A percentile compares a stretch with the other conserved stretches of the same genome.
Evolutionary conservation across 2,797 vertebrate species (phyloP).

Genomic region (Valencia hispanica): DNA sequence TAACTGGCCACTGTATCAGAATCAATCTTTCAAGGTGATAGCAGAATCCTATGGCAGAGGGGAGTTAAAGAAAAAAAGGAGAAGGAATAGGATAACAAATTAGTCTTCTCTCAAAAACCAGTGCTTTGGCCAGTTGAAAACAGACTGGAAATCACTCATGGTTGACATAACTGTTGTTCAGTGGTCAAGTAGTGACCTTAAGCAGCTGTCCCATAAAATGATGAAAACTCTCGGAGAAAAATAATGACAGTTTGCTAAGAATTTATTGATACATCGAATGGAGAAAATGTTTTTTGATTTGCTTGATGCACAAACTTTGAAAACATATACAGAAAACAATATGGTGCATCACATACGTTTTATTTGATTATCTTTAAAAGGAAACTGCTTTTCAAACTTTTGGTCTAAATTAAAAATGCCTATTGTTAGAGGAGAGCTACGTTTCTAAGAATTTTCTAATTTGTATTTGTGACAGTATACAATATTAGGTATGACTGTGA

Average conservation of each 20-base stretch:
- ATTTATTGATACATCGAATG: not conserved
- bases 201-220: not conserved
- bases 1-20: slow-evolving; percentile 39
- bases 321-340: not conserved
- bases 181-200: not conserved
- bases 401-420: not conserved
- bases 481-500: too few species aligned
- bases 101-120: not conserved
- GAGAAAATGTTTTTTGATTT: not conserved
- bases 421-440: not conserved
- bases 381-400: not conserved
- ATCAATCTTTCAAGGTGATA: slow-evolving; percentile 56
- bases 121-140: not conserved
- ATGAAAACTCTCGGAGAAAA: not conserved
- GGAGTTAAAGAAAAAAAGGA: not conserved
- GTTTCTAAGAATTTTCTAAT: not conserved
- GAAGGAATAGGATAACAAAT: not conserved
- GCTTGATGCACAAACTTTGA: not conserved
- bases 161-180: not conserved
- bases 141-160: not conserved
- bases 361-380: not conserved
- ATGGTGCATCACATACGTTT: not conserved
- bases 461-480: not conserved
- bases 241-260: not conserved
- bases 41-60: not conserved